Conservation (phyloP, 2,797 vertebrate genomes). For the Lacerta bilineata region DNA sequence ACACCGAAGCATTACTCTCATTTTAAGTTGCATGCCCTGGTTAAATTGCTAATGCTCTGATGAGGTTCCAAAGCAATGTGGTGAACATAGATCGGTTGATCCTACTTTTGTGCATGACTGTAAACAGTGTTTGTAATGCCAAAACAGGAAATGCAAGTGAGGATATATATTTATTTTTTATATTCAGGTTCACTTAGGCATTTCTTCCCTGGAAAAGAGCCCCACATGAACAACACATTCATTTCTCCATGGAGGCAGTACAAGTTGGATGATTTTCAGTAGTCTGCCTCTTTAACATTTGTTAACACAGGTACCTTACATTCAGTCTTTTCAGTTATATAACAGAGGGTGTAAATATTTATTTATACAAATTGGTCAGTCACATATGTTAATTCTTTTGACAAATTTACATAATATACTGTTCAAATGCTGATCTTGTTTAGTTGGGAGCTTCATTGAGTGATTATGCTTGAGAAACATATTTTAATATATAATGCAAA, state of each 20-base stretch:
- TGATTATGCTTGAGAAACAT: neutral
- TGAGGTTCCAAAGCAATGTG: neutral
- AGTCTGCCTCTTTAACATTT: neutral
- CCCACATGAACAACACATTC: neutral
- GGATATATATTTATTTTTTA: neutral
- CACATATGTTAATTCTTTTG: neutral
- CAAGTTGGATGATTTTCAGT: neutral
- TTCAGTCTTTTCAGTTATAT: neutral
- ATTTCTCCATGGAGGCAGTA: neutral
- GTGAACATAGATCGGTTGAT: constrained; percentile 1
- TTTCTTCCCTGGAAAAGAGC: neutral
- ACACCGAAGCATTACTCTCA: neutral
- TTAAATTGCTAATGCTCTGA: constrained; percentile 3
- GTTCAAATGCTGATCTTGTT: constrained; percentile 8
- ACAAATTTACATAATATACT: neutral
- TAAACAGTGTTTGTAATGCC: neutral
- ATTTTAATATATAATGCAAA: neutral
- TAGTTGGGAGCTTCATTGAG: neutral
- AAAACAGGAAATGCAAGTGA: neutral
- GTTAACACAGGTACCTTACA: constrained; percentile 5
- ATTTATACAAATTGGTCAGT: neutral
- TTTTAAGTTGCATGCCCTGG: neutral
- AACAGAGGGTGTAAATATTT: constrained; percentile 15
- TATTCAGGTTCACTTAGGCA: neutral
- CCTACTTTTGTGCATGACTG: neutral